These are phyloP conservation scores for Ametastegia equiseti DNA, from an alignment of 2,888 invertebrate genomes.

Conservation along the genomic window DNA sequence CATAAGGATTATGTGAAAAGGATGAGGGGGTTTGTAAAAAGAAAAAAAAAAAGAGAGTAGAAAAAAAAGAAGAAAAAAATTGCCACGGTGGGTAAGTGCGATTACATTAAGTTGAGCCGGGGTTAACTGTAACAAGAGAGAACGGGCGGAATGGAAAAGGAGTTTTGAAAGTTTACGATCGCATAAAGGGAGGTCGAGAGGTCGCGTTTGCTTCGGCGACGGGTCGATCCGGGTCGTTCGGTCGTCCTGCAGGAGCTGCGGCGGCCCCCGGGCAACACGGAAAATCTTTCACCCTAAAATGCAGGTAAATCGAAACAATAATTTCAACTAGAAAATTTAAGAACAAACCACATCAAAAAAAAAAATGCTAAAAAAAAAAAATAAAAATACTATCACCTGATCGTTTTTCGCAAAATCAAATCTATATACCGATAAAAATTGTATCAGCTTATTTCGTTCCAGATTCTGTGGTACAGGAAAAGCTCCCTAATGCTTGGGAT, in stretches of 20 bases:
- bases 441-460: no score
- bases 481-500: no score
- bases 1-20: neutral
- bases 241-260: conserved; percentile 26
- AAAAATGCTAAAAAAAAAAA: no score
- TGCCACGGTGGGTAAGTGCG: conserved; percentile 39
- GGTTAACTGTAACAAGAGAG: conserved; percentile 32
- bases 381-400: no score
- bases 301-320: neutral
- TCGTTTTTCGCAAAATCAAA: no score
- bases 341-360: no score
- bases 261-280: neutral
- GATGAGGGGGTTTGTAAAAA: neutral
- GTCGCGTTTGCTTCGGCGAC: conserved; percentile 47
- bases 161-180: conserved; percentile 49
- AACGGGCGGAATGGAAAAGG: conserved; percentile 43
- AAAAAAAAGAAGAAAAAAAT: neutral
- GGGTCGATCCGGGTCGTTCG: conserved; percentile 45
- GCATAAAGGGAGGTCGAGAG: conserved; percentile 48
- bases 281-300: neutral
- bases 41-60: neutral
- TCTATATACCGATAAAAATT: no score
- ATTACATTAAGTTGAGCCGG: conserved; percentile 42
- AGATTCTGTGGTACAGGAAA: no score
- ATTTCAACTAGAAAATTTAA: neutral